These are phyloP conservation scores for Microtus richardsoni DNA, from an alignment of 2,113 vertebrate genomes.

Conservation along the genomic window DNA sequence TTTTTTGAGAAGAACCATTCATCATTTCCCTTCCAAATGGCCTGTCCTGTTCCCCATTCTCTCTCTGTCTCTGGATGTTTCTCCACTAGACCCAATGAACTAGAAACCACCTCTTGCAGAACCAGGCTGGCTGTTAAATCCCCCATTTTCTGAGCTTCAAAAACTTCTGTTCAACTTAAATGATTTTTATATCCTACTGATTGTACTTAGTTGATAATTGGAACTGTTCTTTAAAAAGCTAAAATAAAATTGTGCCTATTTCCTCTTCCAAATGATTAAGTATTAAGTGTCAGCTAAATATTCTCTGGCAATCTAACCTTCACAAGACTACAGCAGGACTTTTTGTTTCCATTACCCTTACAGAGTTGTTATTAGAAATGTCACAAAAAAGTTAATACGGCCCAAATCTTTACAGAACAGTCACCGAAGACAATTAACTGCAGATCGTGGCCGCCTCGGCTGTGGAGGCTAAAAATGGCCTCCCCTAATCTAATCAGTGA, in stretches of 20 bases:
- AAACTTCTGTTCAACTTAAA: conserved; percentile 62
- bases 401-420: conserved; percentile 61
- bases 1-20: not conserved
- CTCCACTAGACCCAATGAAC: conserved; percentile 45
- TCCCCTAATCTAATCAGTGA: conserved; percentile 59
- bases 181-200: conserved; percentile 73
- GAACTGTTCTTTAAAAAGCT: conserved; percentile 70
- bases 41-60: not conserved
- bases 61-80: not conserved
- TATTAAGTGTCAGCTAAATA: conserved; percentile 61
- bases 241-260: conserved; percentile 66
- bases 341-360: conserved; percentile 41
- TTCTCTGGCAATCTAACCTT: conserved; percentile 67
- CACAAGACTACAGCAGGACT: conserved; percentile 12
- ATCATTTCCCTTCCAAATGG: conserved; percentile 2
- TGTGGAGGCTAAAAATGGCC: not conserved
- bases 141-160: conserved; percentile 64
- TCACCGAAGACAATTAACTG: not conserved
- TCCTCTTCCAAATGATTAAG: conserved; percentile 68
- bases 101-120: conserved; percentile 67
- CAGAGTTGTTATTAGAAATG: conserved; percentile 68
- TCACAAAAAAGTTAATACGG: conserved; percentile 54
- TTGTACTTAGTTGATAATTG: conserved; percentile 70
- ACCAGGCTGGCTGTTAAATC: conserved; percentile 63
- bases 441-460: not conserved